Base-by-base conservation (phyloP, 2,888 invertebrate genomes). In the Scrobipalpa atriplicella region DNA sequence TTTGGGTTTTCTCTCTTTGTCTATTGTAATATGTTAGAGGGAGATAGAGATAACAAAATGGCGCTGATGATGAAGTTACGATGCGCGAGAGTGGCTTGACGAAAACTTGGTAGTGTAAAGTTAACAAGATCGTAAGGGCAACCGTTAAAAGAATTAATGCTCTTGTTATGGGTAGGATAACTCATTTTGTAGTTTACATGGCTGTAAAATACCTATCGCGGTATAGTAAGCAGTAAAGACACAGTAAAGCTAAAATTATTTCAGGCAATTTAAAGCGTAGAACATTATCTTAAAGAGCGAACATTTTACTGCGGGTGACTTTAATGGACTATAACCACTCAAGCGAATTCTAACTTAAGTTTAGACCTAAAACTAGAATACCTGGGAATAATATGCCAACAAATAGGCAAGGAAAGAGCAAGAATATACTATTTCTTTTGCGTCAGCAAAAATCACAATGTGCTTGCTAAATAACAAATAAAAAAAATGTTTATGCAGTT, bases 81-180 rank as follows among this genome's bases (percentile, higher is more conserved):
- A 73, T 63, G 47, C 51, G 52, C 43, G 18, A 62, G 56, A 68
- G 60, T 61, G 41, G 8, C 71, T 68, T 68, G 75, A 74, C 73
- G 77, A 76, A 75, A 76, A 76, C 70, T 69, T 67, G 68, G 71
- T 66, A 69, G 76, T 76, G 78, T 76, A 71, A 68, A 70, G 73
- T 75, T 77, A 76, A 78, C 76, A 75, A 75, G 75, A 71, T 76
- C 72, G 71, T 75, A 77, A 77, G 76, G 67, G 75, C 66, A 70
- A 62, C 70, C 72, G 78, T 75, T 78, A 77, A 80, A 78, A 78
- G 77, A 78, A 70, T 75, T 78, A 78, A 77, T 68, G 72, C 69
- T 68, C 66, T 68, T 60, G 71, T 75, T 77, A 78, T 73, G 74
- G 71, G 71, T 73, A 62, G 67, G 69, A 75, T 78, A 78, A 77